Percentiles rank a stretch among this genome's conserved stretches.
phyloP scores from a whole-genome alignment of 2,888 invertebrate species.

The Isoperla grammatica region DNA sequence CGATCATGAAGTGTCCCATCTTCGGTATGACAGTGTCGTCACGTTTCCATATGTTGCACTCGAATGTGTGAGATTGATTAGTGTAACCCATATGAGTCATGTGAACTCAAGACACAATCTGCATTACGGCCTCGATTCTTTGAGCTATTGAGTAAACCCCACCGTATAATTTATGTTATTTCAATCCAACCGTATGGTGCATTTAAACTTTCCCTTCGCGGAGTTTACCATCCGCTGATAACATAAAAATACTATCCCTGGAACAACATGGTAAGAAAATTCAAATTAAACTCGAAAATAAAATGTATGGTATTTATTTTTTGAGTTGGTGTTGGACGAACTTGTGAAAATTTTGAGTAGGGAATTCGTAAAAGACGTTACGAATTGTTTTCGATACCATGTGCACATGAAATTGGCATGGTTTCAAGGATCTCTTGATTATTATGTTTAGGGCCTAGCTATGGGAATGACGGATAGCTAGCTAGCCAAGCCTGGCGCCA shows the following conservation, averaged over 20 bases:
- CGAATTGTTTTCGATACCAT: neutral
- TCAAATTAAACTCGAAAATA: no score
- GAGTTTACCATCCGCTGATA: constrained; percentile 16
- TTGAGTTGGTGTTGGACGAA: no score
- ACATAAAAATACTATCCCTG: constrained; percentile 43
- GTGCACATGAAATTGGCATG: neutral
- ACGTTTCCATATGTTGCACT: no score
- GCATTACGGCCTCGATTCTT: neutral
- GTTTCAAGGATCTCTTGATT: constrained; percentile 1
- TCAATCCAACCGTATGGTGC: neutral
- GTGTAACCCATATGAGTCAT: no score
- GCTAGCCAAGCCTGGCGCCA: constrained; percentile 1
- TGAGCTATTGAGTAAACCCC: neutral
- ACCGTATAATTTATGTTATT: neutral
- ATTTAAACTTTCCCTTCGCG: constrained; percentile 23
- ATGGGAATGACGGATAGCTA: neutral
- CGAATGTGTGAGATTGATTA: no score
- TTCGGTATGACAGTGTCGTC: no score
- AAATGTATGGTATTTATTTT: no score
- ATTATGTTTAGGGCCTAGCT: neutral
- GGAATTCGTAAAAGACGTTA: no score
- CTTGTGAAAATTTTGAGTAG: no score
- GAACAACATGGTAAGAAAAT: neutral
- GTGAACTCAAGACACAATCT: no score
- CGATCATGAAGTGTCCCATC: no score